Percentiles rank a stretch among this genome's conserved stretches.
These are phyloP conservation scores for Ochropacha duplaris DNA, from an alignment of 2,888 invertebrate genomes.

Conservation along the genomic window DNA sequence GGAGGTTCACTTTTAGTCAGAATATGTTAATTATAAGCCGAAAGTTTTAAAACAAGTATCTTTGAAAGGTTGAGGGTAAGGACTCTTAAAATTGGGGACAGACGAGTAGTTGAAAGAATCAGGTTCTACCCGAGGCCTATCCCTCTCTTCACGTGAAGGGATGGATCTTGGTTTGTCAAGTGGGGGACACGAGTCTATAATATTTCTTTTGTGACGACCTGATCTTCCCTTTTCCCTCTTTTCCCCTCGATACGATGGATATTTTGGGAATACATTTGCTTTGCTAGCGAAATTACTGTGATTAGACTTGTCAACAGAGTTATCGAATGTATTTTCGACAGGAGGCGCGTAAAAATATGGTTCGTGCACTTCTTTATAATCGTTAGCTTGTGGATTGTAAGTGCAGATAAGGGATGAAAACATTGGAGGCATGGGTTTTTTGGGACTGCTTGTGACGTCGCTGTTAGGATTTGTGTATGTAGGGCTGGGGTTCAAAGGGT, in stretches of 20 bases:
- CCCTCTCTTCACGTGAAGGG: constrained; percentile 35
- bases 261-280: neutral
- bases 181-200: constrained; percentile 19
- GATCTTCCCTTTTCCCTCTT: constrained; percentile 7
- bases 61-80: constrained; percentile 30
- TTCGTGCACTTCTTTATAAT: neutral
- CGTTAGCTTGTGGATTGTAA: constrained; percentile 24
- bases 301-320: constrained; percentile 3
- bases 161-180: constrained; percentile 34
- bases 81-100: constrained; percentile 37
- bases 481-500: constrained; percentile 8
- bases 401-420: constrained; percentile 23
- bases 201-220: constrained; percentile 10
- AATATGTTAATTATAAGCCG: neutral
- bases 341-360: neutral
- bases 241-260: neutral
- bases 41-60: constrained; percentile 23
- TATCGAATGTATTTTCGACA: neutral
- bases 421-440: constrained; percentile 4
- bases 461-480: constrained; percentile 11
- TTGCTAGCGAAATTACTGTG: neutral
- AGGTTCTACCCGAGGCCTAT: constrained; percentile 33
- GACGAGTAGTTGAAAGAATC: constrained; percentile 34
- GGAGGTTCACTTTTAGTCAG: neutral
- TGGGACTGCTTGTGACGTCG: constrained; percentile 8